Conservation (phyloP, 2,113 vertebrate genomes). For the Megaceryle torquata region DNA sequence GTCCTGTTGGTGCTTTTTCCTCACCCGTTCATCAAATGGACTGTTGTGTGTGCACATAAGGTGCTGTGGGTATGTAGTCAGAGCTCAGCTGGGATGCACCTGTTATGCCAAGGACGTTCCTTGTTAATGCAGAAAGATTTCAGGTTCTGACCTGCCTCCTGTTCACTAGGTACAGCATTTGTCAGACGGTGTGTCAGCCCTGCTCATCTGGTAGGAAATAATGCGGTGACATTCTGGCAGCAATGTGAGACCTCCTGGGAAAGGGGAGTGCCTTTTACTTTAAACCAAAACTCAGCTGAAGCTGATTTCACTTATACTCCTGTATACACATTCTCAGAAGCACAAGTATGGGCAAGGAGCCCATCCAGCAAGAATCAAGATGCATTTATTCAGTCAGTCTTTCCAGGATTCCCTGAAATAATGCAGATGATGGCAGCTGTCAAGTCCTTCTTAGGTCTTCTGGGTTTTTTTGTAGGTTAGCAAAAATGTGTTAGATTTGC, state of each 20-base stretch:
- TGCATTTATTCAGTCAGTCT: not conserved
- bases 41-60: not conserved
- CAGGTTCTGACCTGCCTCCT: not conserved
- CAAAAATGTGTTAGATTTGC: not conserved
- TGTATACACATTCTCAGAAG: fast-evolving
- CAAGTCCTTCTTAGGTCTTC: not conserved
- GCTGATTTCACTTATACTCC: not conserved
- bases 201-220: not conserved
- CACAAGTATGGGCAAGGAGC: not conserved
- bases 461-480: not conserved
- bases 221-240: not conserved
- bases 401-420: not conserved
- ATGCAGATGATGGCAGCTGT: not conserved
- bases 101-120: not conserved
- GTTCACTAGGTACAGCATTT: not conserved
- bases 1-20: not conserved
- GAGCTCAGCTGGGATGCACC: not conserved
- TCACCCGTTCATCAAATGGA: not conserved
- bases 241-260: not conserved
- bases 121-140: not conserved
- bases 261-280: not conserved
- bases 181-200: not conserved
- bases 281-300: not conserved
- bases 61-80: not conserved
- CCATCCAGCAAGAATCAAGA: not conserved